These are phyloP conservation scores for Coccyzus lansbergi DNA, from an alignment of 2,797 vertebrate species.

Conservation along the genomic window DNA sequence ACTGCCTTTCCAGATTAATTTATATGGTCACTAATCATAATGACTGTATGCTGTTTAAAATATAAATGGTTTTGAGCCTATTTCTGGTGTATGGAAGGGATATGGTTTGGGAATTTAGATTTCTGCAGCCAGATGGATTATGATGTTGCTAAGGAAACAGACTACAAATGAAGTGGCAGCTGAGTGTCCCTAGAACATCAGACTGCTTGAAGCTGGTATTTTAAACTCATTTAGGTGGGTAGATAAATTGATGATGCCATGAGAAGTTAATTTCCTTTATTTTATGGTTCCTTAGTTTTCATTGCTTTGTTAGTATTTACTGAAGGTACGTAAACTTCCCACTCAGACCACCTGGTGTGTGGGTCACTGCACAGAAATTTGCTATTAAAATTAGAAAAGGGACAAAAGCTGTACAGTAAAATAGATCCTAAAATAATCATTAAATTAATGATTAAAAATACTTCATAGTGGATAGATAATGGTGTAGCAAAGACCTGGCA, in stretches of 20 bases:
- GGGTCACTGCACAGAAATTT: constrained; percentile 22
- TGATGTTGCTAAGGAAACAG: constrained; percentile 74
- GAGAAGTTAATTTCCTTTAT: constrained; percentile 48
- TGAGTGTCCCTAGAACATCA: constrained; percentile 71
- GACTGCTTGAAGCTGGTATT: constrained; percentile 63
- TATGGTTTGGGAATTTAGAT: constrained; percentile 69
- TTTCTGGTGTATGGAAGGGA: constrained; percentile 59
- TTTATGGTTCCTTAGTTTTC: constrained; percentile 51
- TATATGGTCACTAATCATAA: constrained; percentile 17
- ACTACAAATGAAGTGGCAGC: constrained; percentile 73
- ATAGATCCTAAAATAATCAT: neutral
- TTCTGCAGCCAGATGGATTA: constrained; percentile 70
- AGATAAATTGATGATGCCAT: constrained; percentile 48
- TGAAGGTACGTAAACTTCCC: constrained; percentile 9
- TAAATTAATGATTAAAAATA: neutral
- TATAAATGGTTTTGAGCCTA: constrained; percentile 58
- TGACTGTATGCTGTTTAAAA: constrained; percentile 46
- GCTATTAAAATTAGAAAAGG: neutral
- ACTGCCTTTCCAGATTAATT: constrained; percentile 12
- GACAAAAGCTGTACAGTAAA: neutral
- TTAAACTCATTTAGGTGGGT: constrained; percentile 55
- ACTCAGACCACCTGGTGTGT: neutral
- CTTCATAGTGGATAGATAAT: neutral
- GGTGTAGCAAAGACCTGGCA: neutral
- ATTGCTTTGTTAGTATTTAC: constrained; percentile 51